A percentile compares a stretch with the other conserved stretches of the same genome.
phyloP scores from a whole-genome alignment of 1,140 invertebrate species.

The Drosophila sp. region DNA sequence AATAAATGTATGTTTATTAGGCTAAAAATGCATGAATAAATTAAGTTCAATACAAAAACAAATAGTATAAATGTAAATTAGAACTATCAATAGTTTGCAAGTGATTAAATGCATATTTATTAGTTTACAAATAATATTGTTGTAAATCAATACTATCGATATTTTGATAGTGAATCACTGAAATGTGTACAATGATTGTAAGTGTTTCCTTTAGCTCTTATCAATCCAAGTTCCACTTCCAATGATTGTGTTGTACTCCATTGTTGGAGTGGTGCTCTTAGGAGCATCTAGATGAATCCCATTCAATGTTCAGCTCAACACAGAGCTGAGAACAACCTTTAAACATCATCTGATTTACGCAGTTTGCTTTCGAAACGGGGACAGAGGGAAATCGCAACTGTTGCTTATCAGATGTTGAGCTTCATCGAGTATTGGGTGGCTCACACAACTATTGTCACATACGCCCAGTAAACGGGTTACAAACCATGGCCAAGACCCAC shows the following conservation, averaged over 20 bases:
- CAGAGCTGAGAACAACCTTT: background rate
- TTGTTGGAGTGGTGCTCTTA: constrained; percentile 3
- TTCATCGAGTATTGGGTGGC: constrained; percentile 53
- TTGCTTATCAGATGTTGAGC: constrained; percentile 22
- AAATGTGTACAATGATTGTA: background rate
- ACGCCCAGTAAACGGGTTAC: constrained; percentile 64
- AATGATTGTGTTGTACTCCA: constrained; percentile 11
- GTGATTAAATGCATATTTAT: too few species aligned
- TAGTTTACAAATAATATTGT: too few species aligned
- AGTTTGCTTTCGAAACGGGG: constrained; percentile 2
- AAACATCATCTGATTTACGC: constrained; percentile 32
- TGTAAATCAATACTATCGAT: background rate
- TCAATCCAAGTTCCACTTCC: background rate
- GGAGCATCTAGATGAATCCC: background rate
- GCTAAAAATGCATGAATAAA: too few species aligned
- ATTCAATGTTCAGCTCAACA: constrained; percentile 4
- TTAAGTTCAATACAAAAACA: too few species aligned
- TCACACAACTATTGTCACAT: constrained; percentile 74
- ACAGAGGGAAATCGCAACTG: constrained; percentile 21
- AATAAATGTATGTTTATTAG: too few species aligned
- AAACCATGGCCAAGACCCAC: background rate
- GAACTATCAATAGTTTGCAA: too few species aligned
- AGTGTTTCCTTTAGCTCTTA: background rate
- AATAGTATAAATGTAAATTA: too few species aligned
- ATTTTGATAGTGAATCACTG: too few species aligned